These are phyloP conservation scores for Rhyacichthys aspro DNA, from an alignment of 2,797 vertebrate species.

Conservation along the genomic window DNA sequence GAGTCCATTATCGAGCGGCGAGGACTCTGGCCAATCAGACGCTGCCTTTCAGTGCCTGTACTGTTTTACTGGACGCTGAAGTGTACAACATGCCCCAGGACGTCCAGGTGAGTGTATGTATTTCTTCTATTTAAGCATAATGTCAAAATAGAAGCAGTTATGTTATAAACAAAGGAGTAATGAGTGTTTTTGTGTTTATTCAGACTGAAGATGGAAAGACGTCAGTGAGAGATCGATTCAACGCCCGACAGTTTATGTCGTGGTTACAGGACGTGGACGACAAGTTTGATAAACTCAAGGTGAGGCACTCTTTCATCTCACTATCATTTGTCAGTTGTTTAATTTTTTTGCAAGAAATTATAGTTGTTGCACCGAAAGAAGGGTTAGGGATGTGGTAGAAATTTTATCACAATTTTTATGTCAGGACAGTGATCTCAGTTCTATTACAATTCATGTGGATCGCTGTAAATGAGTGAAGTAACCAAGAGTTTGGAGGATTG, in stretches of 20 bases:
- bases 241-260: slow-evolving; percentile 98
- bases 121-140: too few species aligned
- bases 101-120: slow-evolving; percentile 83
- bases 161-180: not conserved
- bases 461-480: too few species aligned
- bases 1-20: slow-evolving; percentile 97
- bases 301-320: slow-evolving; percentile 49
- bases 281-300: slow-evolving; percentile 99
- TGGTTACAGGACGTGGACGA: slow-evolving; percentile 99
- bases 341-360: too few species aligned
- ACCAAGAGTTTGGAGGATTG: too few species aligned
- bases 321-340: too few species aligned
- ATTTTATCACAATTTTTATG: too few species aligned
- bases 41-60: slow-evolving; percentile 97
- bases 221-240: slow-evolving; percentile 96
- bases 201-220: slow-evolving; percentile 97
- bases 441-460: too few species aligned
- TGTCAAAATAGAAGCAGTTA: too few species aligned
- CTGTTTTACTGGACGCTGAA: slow-evolving; percentile 94
- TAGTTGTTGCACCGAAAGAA: too few species aligned
- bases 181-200: slow-evolving; percentile 42
- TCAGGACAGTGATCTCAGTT: too few species aligned
- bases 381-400: too few species aligned
- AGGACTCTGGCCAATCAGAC: slow-evolving; percentile 97
- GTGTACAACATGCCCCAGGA: slow-evolving; percentile 98